phyloP scores from a whole-genome alignment of 2,113 vertebrate genomes.

The Urocitellus parryii region DNA sequence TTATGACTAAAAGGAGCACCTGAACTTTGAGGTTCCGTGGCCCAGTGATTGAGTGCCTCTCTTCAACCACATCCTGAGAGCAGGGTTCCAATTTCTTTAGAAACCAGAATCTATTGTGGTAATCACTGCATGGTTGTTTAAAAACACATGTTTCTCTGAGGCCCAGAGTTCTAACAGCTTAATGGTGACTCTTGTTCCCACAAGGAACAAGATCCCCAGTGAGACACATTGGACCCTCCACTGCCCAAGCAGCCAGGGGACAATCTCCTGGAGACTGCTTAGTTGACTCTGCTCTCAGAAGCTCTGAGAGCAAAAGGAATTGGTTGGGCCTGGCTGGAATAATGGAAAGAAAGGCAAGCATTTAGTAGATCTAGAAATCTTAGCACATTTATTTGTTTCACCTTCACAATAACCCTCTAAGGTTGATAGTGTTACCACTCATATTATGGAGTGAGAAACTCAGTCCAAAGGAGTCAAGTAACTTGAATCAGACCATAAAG shows the following conservation, averaged over 20 bases:
- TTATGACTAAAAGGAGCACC: background rate
- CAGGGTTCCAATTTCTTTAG: background rate
- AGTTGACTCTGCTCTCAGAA: background rate
- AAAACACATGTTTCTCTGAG: background rate
- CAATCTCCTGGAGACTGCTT: background rate
- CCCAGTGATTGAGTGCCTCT: accelerated
- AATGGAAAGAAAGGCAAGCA: background rate
- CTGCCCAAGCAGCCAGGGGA: background rate
- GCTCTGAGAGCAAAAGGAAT: background rate
- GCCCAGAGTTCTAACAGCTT: background rate
- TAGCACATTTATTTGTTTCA: background rate
- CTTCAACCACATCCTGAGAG: background rate
- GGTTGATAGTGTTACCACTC: background rate
- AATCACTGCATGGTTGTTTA: background rate
- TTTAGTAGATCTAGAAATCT: background rate
- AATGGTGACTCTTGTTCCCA: background rate
- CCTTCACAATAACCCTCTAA: background rate
- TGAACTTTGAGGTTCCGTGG: background rate
- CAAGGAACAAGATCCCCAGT: background rate
- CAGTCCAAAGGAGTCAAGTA: background rate
- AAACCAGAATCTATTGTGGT: background rate
- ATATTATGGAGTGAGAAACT: background rate
- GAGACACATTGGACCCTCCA: background rate
- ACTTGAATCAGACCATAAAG: background rate
- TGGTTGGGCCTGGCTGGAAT: background rate